Conservation (phyloP, 2,113 vertebrate genomes). For the Paracanthobrama guichenoti region DNA sequence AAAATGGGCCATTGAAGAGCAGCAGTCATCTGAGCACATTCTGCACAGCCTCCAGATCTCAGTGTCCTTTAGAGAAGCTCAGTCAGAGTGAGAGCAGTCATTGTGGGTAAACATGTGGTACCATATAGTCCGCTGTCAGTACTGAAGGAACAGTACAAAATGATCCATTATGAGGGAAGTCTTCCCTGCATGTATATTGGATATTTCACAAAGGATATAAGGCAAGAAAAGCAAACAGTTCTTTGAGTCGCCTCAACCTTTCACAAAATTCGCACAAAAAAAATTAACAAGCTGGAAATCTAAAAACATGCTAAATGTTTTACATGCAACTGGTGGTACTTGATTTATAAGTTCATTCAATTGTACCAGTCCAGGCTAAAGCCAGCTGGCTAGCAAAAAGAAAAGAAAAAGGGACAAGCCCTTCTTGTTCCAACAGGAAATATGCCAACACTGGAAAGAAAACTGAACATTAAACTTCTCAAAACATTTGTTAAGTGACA, state of each 20-base stretch:
- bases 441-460: neutral
- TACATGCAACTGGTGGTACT: neutral
- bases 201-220: neutral
- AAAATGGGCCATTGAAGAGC: conserved; percentile 39
- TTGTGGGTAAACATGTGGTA: no score
- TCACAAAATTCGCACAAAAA: neutral
- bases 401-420: neutral
- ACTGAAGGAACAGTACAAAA: neutral
- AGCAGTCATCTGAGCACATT: conserved; percentile 55
- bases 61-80: conserved; percentile 24
- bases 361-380: no score
- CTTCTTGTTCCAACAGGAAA: neutral
- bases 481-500: neutral
- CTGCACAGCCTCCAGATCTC: conserved; percentile 52
- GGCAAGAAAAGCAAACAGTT: neutral
- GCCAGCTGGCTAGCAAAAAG: neutral
- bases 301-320: neutral
- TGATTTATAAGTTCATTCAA: neutral
- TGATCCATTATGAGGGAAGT: neutral
- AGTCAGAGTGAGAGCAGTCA: conserved; percentile 50
- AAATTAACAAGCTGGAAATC: neutral
- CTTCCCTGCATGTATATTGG: neutral
- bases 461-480: neutral
- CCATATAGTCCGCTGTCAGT: conserved; percentile 24
- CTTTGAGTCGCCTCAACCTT: neutral